Evolutionary conservation across 2,113 vertebrate genomes (phyloP), one percentile per base, ranked within the genome.

Genomic region (Equus przewalskii): DNA sequence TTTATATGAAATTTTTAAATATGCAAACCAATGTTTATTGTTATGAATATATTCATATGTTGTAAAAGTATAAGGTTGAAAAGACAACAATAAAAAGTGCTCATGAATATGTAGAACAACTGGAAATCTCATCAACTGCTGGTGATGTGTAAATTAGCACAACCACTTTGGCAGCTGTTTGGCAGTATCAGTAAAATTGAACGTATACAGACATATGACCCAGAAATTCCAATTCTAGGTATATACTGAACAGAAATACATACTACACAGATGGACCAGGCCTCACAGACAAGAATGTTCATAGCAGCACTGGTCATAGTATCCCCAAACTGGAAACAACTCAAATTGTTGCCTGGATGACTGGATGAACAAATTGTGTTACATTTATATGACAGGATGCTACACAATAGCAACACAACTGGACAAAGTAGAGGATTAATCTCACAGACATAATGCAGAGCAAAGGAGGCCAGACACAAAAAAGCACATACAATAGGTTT

Each of bases 1-100:
- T 72, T 93, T 89, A 64, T 64, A 75, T 33, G 19, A 70, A 28
- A 11, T 81, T 92, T 92, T 44, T 18, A 85, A 89, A 85, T 86
- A 54, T 76, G 15, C 13, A 64, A 89, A 46, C 30, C 3, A 75
- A 46, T 60, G n/a, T 56, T 51, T 76, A 30, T 87, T 72, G 13
- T 62, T 78, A 41, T 72, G 56, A 36, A 88, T 49, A 56, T 7
- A 36, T 56, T 14, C 7, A 64, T n/a, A 41, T 89, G 70, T 83
- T 46, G 1, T 83, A 79, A 91, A 86, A 76, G 30, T 62, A 44
- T 76, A 65, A 33, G 26, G 33, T 21, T 65, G 73, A 69, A 81
- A 93, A 81, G 78, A 67, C 36, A 93, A 70, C 28, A 56, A 6
- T 89, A 62, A 49, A 11, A 46, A 67, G 36, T 88, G 28, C 33